These are phyloP conservation scores for Popillia japonica DNA, from an alignment of 1,140 invertebrate species.

Conservation along the genomic window DNA sequence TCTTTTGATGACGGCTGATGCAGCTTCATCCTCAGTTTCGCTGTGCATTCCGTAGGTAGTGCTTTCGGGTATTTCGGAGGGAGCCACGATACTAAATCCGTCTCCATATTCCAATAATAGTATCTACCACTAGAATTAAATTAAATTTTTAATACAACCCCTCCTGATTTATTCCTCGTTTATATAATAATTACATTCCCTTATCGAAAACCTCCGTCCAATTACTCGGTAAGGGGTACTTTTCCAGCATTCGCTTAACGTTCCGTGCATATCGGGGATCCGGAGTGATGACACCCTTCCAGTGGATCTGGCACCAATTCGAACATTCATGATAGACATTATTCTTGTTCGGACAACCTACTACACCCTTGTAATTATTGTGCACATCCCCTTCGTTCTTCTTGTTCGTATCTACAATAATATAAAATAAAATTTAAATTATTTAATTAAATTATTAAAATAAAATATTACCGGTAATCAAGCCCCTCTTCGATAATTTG, in stretches of 20 bases:
- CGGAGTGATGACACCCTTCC: constrained; percentile 80
- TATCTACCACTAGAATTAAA: constrained; percentile 77
- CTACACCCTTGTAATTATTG: constrained; percentile 70
- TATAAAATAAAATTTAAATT: neutral
- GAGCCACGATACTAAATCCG: constrained; percentile 94
- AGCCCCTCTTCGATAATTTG: constrained; percentile 84
- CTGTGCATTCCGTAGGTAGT: constrained; percentile 80
- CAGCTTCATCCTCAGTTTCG: constrained; percentile 77
- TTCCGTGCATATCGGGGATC: constrained; percentile 77
- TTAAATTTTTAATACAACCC: constrained; percentile 19
- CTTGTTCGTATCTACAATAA: constrained; percentile 51
- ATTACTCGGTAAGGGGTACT: constrained; percentile 90
- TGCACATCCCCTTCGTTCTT: constrained; percentile 53
- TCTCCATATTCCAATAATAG: constrained; percentile 95
- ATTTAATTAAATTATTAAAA: neutral
- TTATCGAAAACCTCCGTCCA: constrained; percentile 96
- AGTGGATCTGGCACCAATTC: constrained; percentile 87
- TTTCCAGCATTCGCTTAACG: constrained; percentile 80
- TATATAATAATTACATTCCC: constrained; percentile 68
- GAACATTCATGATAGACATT: constrained; percentile 96
- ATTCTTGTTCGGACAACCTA: constrained; percentile 94
- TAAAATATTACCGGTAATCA: constrained; percentile 67
- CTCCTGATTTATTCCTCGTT: neutral
- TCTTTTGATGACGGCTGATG: constrained; percentile 46
- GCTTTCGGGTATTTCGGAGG: constrained; percentile 92